phyloP scores from a whole-genome alignment of 2,797 vertebrate species.

The Potorous gilbertii region DNA sequence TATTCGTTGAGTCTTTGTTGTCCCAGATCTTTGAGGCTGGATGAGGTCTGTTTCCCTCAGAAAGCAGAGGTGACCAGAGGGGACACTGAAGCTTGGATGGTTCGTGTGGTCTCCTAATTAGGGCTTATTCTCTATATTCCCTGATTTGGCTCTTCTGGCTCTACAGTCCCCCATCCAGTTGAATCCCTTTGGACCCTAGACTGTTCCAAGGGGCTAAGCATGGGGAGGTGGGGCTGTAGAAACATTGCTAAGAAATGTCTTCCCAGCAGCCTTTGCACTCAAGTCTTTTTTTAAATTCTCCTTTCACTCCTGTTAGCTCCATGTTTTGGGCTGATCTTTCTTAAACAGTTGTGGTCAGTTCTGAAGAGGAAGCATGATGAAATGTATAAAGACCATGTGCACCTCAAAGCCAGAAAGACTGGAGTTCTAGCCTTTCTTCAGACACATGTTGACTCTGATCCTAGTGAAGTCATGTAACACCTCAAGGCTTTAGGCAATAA shows the following conservation, averaged over 20 bases:
- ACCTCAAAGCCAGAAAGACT: neutral
- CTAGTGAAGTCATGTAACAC: neutral
- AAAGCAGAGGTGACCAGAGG: neutral
- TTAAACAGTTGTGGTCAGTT: neutral
- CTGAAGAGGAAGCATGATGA: neutral
- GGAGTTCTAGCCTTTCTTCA: neutral
- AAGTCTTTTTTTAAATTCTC: neutral
- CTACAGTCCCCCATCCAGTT: neutral
- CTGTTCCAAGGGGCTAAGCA: neutral
- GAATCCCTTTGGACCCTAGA: neutral
- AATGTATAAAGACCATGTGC: no score
- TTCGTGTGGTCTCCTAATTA: neutral
- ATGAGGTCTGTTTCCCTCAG: neutral
- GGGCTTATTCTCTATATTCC: neutral
- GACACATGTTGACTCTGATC: neutral
- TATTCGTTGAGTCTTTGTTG: neutral
- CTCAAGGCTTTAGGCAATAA: neutral
- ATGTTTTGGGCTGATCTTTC: neutral
- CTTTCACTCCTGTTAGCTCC: neutral
- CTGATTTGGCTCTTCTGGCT: neutral
- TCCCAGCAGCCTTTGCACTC: neutral
- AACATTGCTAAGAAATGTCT: neutral
- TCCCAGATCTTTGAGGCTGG: neutral
- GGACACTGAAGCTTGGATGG: no score
- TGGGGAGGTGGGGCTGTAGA: neutral